Base-by-base conservation (phyloP, 2,888 invertebrate species). In the Ypsolopha sequella region DNA sequence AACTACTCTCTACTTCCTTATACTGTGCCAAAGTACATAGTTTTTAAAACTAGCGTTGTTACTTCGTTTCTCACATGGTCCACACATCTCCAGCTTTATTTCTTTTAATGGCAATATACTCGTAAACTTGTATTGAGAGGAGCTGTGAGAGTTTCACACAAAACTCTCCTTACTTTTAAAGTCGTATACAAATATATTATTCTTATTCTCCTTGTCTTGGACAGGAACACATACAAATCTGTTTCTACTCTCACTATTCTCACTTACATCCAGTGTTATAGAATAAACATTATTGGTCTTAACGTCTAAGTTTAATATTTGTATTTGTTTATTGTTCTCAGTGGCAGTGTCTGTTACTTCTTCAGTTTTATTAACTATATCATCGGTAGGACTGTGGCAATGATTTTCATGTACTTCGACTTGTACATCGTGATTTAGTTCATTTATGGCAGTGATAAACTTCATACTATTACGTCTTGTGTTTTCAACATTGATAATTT, bases 311-410 rank as follows among this genome's bases (percentile, higher is more conserved):
- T 86, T 86, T 58, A 86, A 73, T 80, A 86, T 85, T 74, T 86
- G 86, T 76, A 85, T 77, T 60, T 84, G 82, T 69, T 82, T 85
- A 80, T 82, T 84, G 74, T 82, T 81, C 69, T 82, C 79, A 57
- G 61, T 71, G 60, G 63, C 70, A 64, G 68, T 67, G 43, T 59
- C 60, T 53, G 59, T 53, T 54, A 70, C 51, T 11, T 52, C 48
- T 14, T 53, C 52, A 48, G 9, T 52, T 38, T 48, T 24, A 47
- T 11, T 47, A 51, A 13, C 50, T 45, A 46, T 41, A 48, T 45
- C 36, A 35, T 48, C 43, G 11, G 24, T 7, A 35, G 48, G 36
- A 14, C 11, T 41, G 10, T 47, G 48, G 36, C 49, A 49, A 41
- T 61, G 58, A 54, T 66, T 58, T 55, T 75, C 65, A 51, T 78